phyloP scores from a whole-genome alignment of 2,113 vertebrate species.

The Oryzias curvinotus region DNA sequence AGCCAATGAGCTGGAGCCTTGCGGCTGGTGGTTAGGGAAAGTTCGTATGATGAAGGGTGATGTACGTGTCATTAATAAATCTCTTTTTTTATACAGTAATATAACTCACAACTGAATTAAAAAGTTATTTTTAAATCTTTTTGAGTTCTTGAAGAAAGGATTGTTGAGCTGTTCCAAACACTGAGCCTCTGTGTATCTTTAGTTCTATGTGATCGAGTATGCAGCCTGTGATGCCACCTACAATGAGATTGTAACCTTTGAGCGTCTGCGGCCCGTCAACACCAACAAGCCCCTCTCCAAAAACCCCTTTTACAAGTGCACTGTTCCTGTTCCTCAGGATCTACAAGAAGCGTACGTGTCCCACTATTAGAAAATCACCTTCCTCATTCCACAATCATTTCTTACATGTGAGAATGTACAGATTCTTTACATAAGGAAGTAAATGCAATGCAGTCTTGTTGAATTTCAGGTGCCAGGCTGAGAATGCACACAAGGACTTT shows the following conservation, averaged over 20 bases:
- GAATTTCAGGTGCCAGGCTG: constrained; percentile 81
- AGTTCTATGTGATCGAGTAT: constrained; percentile 94
- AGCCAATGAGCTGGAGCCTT: constrained; percentile 89
- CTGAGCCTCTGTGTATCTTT: constrained; percentile 23
- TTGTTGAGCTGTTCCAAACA: too few species aligned
- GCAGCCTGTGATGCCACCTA: constrained; percentile 89
- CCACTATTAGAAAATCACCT: not conserved
- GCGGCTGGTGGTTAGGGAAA: constrained; percentile 91
- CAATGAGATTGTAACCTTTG: constrained; percentile 90
- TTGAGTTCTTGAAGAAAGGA: not conserved
- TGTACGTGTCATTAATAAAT: constrained; percentile 72
- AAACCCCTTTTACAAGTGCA: constrained; percentile 85
- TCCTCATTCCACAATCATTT: not conserved
- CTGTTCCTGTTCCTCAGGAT: constrained; percentile 86
- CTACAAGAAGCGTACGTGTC: constrained; percentile 79
- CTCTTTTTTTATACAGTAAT: too few species aligned
- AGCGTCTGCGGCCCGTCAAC: constrained; percentile 88
- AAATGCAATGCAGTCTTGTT: not conserved
- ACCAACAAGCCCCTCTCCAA: constrained; percentile 83
- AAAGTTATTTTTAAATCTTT: not conserved
- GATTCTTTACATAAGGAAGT: not conserved
- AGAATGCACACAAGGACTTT: constrained; percentile 88
- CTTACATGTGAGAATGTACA: not conserved
- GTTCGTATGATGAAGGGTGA: constrained; percentile 93
- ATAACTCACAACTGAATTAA: too few species aligned